A percentile compares a stretch with the other conserved stretches of the same genome.
These are phyloP conservation scores for Kryphioiulus occultus DNA, from an alignment of 2,888 invertebrate genomes.

Conservation along the genomic window DNA sequence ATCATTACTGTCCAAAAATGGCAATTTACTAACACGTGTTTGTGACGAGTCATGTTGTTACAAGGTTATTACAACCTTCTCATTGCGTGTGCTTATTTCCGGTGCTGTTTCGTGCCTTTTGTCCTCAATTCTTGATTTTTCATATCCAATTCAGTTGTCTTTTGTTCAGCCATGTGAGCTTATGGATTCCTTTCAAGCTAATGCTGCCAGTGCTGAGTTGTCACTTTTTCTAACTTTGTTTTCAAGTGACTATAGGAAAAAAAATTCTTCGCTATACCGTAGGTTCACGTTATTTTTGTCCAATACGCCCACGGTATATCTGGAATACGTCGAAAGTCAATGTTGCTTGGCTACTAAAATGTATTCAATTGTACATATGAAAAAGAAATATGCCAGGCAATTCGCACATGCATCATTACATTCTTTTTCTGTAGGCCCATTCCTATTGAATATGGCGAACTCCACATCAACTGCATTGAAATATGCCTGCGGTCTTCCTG, in stretches of 20 bases:
- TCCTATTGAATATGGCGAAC: neutral
- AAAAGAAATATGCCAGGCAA: neutral
- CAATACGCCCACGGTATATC: neutral
- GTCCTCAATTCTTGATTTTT: neutral
- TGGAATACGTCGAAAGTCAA: neutral
- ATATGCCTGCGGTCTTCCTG: neutral
- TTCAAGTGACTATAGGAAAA: neutral
- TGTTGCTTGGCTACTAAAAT: neutral
- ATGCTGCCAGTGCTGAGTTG: neutral
- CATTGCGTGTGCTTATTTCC: no score
- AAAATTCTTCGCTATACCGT: neutral
- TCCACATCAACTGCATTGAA: neutral
- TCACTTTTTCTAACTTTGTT: neutral
- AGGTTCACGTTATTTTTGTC: neutral
- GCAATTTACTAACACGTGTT: no score
- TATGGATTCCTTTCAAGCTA: neutral
- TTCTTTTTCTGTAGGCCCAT: neutral
- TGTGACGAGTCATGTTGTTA: no score
- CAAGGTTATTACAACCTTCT: no score
- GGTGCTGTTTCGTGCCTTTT: no score
- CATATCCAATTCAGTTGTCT: neutral
- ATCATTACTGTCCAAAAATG: no score
- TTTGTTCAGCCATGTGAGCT: neutral
- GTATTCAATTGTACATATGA: neutral
- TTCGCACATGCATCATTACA: neutral